Base-by-base conservation (phyloP, 2,888 invertebrate species). In the Calephelis perditalis region DNA sequence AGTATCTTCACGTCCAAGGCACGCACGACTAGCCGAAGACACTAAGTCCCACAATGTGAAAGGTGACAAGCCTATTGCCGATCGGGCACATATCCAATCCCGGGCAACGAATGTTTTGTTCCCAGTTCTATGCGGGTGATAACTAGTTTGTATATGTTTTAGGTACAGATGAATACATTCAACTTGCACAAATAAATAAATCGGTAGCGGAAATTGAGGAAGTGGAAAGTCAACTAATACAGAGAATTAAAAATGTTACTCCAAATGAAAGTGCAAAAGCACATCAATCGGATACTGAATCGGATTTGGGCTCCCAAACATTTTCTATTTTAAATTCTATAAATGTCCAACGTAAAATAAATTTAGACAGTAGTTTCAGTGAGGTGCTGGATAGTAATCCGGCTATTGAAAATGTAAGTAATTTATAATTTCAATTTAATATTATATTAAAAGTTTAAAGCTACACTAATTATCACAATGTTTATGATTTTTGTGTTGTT, bases 141-240 rank as follows among this genome's bases (percentile, higher is more conserved):
- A 40, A 8, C 7, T 40, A 40, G 2, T 15, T n/a, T 49, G 52
- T 60, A 55, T 57, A 9, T 49, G 43, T 52, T 44, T 47, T 5
- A 26, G 9, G 79, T 84, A 43, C 73, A 86, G 87, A 86, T 77
- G 84, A 84, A 40, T 79, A 79, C 62, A 66, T 87, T 26, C 83
- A 81, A 63, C 68, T 84, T 63, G 87, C 85, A 9, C 87, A 88
- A 69, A 70, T 68, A 58, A 77, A 77, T 11, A 77, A 77, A 65
- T 78, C 79, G 0, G 83, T 86, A 40, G 83, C 11, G 10, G 54
- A 36, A 7, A 54, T 82, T 56, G 85, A 87, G 37, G 65, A 86
- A 46, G 85, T 86, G 61, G 72, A 77, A 8, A 85, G 81, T 52
- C 84, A 84, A 71, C 79, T 78, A 59, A 80, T 63, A 0, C 49